Evolutionary conservation across 1,140 invertebrate species (phyloP), one percentile per base, ranked within the genome.

Genomic region (Drosophila arizonae): DNA sequence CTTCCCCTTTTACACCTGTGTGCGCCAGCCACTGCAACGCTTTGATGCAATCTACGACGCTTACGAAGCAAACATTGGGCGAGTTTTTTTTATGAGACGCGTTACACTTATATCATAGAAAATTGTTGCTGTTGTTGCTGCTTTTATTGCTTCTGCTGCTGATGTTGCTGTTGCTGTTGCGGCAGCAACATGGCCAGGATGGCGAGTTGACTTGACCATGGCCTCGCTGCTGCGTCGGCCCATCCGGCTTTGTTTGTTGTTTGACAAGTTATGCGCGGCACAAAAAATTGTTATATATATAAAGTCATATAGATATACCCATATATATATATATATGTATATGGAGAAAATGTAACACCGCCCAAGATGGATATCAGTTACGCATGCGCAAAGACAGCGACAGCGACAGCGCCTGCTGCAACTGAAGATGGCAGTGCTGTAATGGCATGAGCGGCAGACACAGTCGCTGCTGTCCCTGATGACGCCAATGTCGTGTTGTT

Each of bases 291-390:
- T 24, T 30, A 58, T 45, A 58, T 45, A 56, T 21, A 9, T 28
- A 69, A 15, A 62, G 30, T 54, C 52, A 54, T 66, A 39, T 72
- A 36, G 57, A 62, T 72, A 36, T 24, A 24, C 21, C 21, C 21
- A 24, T 24, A 24, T 24, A 54, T 60, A 39, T 72, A 36, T 51
- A 62, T 72, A 36, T 65, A 54, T 56, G 36, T 65, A 41, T 33
- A 56, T 66, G 41, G 56, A 41, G 54, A 70, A 74, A 63, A 75
- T 82, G 80, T 82, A 82, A 82, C 80, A 78, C 80, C 76, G 80
- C 80, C 77, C 56, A 79, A 84, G 80, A 82, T 82, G 80, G 80
- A 82, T 82, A 82, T 84, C 80, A 79, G 76, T 82, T 82, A 82
- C 80, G 80, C 80, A 82, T 82, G 78, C 76, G 79, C 80, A 70